phyloP scores from a whole-genome alignment of 2,888 invertebrate species.

The Phyto melanocephala region DNA sequence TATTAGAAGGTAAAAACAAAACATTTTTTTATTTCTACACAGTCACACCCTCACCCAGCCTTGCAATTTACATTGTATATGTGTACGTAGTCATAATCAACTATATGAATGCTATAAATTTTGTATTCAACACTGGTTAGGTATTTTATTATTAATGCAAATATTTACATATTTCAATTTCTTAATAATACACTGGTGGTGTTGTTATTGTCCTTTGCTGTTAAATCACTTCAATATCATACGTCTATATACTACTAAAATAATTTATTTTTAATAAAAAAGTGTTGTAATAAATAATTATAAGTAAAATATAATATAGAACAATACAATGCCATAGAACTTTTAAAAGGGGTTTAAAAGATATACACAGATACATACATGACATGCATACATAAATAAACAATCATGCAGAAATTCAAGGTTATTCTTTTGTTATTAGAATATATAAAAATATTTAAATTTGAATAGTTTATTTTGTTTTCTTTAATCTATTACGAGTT shows the following conservation, averaged over 20 bases:
- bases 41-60: neutral
- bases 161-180: neutral
- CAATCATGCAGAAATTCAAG: constrained; percentile 39
- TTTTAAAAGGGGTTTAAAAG: neutral
- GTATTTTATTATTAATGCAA: constrained; percentile 26
- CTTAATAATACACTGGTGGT: neutral
- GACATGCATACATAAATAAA: neutral
- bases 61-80: neutral
- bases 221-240: neutral
- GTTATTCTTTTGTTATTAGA: constrained; percentile 13
- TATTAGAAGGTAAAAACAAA: neutral
- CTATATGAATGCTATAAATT: constrained; percentile 39
- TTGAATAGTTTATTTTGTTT: neutral
- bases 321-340: neutral
- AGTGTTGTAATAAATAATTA: constrained; percentile 31
- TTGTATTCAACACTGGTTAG: too few species aligned
- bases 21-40: neutral
- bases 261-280: neutral
- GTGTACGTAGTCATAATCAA: neutral
- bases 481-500: neutral
- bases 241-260: neutral
- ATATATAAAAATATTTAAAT: neutral
- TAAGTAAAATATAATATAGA: neutral
- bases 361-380: neutral
- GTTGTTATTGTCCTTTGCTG: neutral